These are phyloP conservation scores for Antheraea mylitta DNA, from an alignment of 1,140 invertebrate species.

Conservation along the genomic window DNA sequence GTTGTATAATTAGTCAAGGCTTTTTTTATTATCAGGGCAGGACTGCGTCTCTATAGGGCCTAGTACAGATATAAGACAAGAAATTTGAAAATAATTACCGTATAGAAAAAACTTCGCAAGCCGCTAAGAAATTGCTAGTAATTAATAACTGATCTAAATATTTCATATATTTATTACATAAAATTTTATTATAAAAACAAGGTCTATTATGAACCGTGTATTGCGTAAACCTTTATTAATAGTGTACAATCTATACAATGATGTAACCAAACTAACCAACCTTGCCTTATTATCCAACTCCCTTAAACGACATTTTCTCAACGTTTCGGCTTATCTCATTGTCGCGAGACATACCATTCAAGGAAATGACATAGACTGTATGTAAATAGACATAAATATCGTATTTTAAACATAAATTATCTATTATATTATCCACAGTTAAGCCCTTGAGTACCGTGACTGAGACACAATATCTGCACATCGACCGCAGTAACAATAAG, in stretches of 20 bases:
- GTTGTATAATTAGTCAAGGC: too few relatives aligned
- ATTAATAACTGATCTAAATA: too few relatives aligned
- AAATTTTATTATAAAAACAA: background rate
- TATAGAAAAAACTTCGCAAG: too few relatives aligned
- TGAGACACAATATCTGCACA: conserved; percentile 21
- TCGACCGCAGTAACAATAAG: conserved; percentile 15
- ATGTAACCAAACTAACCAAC: conserved; percentile 11
- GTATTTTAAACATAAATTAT: conserved; percentile 39
- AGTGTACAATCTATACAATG: background rate
- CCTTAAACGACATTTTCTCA: conserved; percentile 19
- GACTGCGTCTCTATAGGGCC: too few relatives aligned
- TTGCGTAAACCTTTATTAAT: conserved; percentile 3
- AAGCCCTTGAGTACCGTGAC: conserved; percentile 22
- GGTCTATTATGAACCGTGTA: background rate
- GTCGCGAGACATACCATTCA: conserved; percentile 27
- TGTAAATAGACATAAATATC: conserved; percentile 40
- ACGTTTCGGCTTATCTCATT: conserved; percentile 36
- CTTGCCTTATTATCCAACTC: conserved; percentile 20
- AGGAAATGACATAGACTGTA: conserved; percentile 38
- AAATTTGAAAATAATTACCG: too few relatives aligned
- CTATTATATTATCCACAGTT: conserved; percentile 26
- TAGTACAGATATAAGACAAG: too few relatives aligned
- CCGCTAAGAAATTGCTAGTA: too few relatives aligned
- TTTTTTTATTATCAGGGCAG: too few relatives aligned
- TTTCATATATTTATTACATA: background rate